Conservation (phyloP, 2,797 vertebrate species). For the Heliangelus exortis region DNA sequence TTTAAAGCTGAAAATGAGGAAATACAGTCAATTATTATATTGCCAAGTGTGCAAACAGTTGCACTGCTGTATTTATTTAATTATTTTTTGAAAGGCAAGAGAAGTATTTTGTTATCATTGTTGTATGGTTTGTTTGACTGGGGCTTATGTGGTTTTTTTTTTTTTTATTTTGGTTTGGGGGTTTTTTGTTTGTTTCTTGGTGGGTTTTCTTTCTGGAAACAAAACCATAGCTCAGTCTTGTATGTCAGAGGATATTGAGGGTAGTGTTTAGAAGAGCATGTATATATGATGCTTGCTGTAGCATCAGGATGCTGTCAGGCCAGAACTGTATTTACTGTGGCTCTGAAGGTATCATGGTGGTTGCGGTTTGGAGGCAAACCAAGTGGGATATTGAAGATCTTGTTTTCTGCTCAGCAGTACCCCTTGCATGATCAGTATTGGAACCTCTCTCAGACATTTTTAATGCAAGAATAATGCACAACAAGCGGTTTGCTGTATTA, state of each 20-base stretch:
- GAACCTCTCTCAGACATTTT: neutral
- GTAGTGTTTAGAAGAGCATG: neutral
- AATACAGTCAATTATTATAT: neutral
- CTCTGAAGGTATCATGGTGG: neutral
- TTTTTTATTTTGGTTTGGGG: neutral
- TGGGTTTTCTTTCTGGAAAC: neutral
- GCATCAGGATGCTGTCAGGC: neutral
- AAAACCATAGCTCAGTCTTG: neutral
- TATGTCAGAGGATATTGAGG: neutral
- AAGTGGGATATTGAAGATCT: rapidly evolving
- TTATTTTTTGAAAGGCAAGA: neutral
- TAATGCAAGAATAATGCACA: neutral
- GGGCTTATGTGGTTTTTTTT: too few species aligned
- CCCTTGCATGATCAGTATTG: neutral
- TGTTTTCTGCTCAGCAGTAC: neutral
- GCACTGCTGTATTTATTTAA: neutral
- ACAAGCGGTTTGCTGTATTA: neutral
- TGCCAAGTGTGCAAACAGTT: neutral
- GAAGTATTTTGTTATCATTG: neutral
- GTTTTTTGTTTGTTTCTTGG: too few species aligned
- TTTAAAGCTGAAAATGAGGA: neutral
- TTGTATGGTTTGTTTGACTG: too few species aligned
- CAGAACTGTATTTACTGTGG: neutral
- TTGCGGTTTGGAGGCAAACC: neutral
- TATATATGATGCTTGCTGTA: neutral